A percentile compares a stretch with the other conserved stretches of the same genome.
Conservation (phyloP, 2,888 invertebrate genomes). For the Chrysina gloriosa region DNA sequence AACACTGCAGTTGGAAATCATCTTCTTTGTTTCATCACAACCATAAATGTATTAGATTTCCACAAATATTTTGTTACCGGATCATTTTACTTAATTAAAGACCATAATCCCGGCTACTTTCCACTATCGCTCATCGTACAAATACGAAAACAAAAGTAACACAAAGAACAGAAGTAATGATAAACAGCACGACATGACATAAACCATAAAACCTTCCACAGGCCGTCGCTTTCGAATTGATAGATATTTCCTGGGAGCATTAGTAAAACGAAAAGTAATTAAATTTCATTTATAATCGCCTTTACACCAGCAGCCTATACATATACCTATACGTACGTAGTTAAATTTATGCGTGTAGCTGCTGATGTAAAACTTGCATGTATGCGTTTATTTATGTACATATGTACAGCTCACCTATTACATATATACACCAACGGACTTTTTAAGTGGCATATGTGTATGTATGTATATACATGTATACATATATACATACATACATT, state of each 20-base stretch:
- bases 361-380: background rate
- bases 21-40: no score
- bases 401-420: no score
- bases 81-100: slow-evolving; percentile 19
- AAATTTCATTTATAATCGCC: slow-evolving; percentile 26
- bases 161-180: background rate
- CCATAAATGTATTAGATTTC: no score
- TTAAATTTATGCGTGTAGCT: slow-evolving; percentile 14
- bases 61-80: slow-evolving; percentile 25
- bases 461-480: background rate
- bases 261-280: slow-evolving; percentile 32
- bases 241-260: slow-evolving; percentile 33
- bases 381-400: no score
- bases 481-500: background rate
- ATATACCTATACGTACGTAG: background rate
- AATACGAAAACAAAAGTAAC: background rate
- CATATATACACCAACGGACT: no score
- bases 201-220: slow-evolving; percentile 3
- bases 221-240: slow-evolving; percentile 13
- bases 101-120: background rate
- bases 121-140: background rate
- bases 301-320: background rate
- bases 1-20: no score
- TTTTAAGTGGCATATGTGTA: background rate
- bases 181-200: slow-evolving; percentile 3